Base-by-base conservation (phyloP, 2,888 invertebrate genomes). In the Clitarchus hookeri region DNA sequence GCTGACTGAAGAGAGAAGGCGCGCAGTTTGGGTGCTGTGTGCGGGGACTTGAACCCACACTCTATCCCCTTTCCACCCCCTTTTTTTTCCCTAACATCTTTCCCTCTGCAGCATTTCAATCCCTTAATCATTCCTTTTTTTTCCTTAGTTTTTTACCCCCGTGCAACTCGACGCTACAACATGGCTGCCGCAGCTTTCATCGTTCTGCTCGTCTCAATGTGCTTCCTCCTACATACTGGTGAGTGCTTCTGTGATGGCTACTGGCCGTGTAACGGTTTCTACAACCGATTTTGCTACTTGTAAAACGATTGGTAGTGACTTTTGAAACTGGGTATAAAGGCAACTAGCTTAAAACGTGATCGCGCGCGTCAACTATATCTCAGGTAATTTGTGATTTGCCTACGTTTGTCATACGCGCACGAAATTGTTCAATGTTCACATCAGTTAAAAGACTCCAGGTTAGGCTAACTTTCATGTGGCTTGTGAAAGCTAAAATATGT, bases 11-110 rank as follows among this genome's bases (percentile, higher is more conserved):
- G 65, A 23, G 65, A 65, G 65, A 6, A 0, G n/a, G n/a, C 23
- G n/a, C 65, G 23, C 65, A 65, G 65, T 65, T 65, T 65, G 65
- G 65, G 65, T 65, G 65, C 65, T 65, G 65, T 65, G 65, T 65
- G 65, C 65, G 65, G 65, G 65, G 65, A 65, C 23, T 65, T n/a
- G 65, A 65, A 65, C 65, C 65, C 65, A 65, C 65, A 19, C 65
- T 65, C 65, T 65, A n/a, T 65, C 65, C n/a, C n/a, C n/a, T n/a
- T n/a, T 12, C n/a, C n/a, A 0, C n/a, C 19, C 65, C 65, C 65
- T 23, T 19, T 23, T 16, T 23, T 23, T 23, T 23, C 65, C 65
- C 65, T 65, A 8, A 8, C n/a, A n/a, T 65, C n/a, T 23, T 3
- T 65, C 16, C 65, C 16, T 65, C 16, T 8, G 16, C 19, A 65